Base-by-base conservation (phyloP, 1,140 invertebrate species). In the Drosophila virilis region DNA sequence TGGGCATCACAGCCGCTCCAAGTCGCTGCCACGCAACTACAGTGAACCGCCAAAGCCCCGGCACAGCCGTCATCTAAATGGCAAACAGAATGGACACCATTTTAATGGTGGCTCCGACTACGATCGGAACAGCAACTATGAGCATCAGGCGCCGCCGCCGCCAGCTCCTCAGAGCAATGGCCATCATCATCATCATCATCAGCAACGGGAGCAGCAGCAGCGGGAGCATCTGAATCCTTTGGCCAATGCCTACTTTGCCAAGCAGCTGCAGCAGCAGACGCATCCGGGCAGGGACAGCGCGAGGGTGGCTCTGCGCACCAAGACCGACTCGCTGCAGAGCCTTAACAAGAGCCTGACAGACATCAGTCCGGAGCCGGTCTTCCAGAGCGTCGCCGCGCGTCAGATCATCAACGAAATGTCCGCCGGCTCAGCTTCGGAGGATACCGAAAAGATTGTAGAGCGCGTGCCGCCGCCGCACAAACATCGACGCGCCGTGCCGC, bases 341-440 rank as follows among this genome's bases (percentile, higher is more conserved):
- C 76, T 93, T 1, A 92, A 92, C 62, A 92, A 92, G 57, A 92
- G 91, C 50, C 52, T 92, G 1, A 91, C 82, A 1, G 91, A 93
- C 66, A 75, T 93, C 8, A 91, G 80, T 38, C 85, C 85, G 0
- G 89, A 85, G 58, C 96, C 96, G 0, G 95, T 97, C 48, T 97
- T 97, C 92, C 96, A 97, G 82, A 97, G 96, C 90, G 96, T 97
- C 91, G 96, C 96, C 4, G 96, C 97, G 0, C 94, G 95, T 62
- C 95, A 97, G 91, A 97, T 97, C 42, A 96, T 97, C 51, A 96
- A 96, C 64, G 96, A 97, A 92, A 96, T 97, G 94, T 95, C 95
- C 4, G 94, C 85, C 43, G 92, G 93, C 22, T 92, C 92, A 17
- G 86, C 93, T 8, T 94, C 94, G 8, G 93, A 93, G 71, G 92